These are phyloP conservation scores for Lithodes maja DNA, from an alignment of 2,888 invertebrate species.

Conservation along the genomic window DNA sequence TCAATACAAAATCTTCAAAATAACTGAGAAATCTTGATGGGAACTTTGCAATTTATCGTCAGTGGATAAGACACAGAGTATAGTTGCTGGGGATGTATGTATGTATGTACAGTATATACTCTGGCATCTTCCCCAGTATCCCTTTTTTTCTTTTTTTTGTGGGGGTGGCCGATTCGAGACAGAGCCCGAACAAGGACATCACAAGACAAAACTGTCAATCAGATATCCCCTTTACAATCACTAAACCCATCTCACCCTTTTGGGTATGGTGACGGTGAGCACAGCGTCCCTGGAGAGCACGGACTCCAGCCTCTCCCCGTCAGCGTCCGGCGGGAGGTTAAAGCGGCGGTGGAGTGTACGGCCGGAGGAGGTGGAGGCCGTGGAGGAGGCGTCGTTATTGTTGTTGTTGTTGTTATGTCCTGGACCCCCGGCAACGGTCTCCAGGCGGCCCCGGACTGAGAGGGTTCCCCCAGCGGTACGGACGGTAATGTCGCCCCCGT, in stretches of 20 bases:
- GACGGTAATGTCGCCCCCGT: conserved; percentile 68
- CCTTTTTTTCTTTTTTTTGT: too few species aligned
- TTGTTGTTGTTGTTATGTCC: not conserved
- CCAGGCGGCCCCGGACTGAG: conserved; percentile 65
- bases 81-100: too few species aligned
- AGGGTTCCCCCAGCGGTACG: conserved; percentile 65
- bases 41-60: too few species aligned
- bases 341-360: conserved; percentile 63
- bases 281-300: conserved; percentile 62
- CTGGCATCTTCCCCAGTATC: too few species aligned
- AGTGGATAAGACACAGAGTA: too few species aligned
- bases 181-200: too few species aligned
- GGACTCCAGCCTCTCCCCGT: conserved; percentile 60
- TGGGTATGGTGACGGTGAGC: conserved; percentile 66
- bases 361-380: conserved; percentile 56
- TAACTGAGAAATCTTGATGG: too few species aligned
- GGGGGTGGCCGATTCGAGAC: too few species aligned
- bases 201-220: too few species aligned
- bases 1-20: too few species aligned
- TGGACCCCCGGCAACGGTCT: conserved; percentile 24
- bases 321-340: conserved; percentile 63
- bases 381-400: conserved; percentile 32
- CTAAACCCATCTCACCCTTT: conserved; percentile 50
- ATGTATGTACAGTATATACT: too few species aligned
- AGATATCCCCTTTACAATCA: not conserved